These are phyloP conservation scores for Saccopteryx leptura DNA, from an alignment of 2,113 vertebrate genomes.

Conservation along the genomic window DNA sequence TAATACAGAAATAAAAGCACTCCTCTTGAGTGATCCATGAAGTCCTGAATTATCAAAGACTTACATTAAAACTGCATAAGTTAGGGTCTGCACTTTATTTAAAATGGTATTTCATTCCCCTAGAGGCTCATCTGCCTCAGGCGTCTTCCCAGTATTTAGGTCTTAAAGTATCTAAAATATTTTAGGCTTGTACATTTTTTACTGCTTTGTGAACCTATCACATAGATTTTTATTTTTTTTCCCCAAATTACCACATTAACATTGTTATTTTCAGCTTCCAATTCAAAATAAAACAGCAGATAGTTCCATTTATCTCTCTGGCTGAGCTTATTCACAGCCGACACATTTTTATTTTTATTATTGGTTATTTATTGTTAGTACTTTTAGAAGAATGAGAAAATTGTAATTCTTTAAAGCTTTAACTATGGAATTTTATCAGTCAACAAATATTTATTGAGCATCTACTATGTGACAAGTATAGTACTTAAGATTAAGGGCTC, in stretches of 20 bases:
- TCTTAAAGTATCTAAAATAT: slow-evolving; percentile 80
- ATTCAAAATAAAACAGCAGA: slow-evolving; percentile 11
- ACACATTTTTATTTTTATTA: slow-evolving; percentile 32
- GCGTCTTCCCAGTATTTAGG: slow-evolving; percentile 74
- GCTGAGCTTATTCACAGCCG: slow-evolving; percentile 4
- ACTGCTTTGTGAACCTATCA: slow-evolving; percentile 69
- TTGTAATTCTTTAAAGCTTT: neutral
- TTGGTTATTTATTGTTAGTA: neutral
- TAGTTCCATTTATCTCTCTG: slow-evolving; percentile 71
- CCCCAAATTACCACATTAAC: neutral
- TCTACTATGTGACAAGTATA: neutral
- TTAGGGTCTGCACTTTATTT: slow-evolving; percentile 68
- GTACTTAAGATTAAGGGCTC: neutral
- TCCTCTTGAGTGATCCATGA: slow-evolving; percentile 41
- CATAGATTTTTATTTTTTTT: slow-evolving; percentile 70
- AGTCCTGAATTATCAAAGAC: slow-evolving; percentile 69
- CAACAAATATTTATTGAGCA: slow-evolving; percentile 25
- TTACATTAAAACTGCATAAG: slow-evolving; percentile 73
- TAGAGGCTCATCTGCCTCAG: slow-evolving; percentile 69
- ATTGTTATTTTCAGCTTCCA: slow-evolving; percentile 68
- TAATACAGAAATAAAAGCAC: slow-evolving; percentile 61
- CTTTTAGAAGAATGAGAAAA: slow-evolving; percentile 35
- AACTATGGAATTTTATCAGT: neutral
- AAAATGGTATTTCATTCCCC: slow-evolving; percentile 69
- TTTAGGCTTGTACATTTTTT: slow-evolving; percentile 62